Conservation (phyloP, 2,888 invertebrate species). For the Actias luna region DNA sequence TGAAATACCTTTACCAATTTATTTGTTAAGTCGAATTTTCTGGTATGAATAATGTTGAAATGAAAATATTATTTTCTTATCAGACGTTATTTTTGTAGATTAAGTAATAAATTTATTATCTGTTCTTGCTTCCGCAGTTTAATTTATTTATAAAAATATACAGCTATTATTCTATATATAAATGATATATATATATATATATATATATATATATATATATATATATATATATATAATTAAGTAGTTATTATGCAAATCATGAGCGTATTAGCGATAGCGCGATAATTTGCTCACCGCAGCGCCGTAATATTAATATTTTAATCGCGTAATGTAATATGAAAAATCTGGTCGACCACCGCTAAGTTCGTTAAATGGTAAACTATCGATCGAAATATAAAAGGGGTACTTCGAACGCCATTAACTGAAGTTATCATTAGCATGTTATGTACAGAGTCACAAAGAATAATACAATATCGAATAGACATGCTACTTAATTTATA, state of each 20-base stretch:
- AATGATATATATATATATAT: not conserved
- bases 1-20: not conserved
- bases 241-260: slow-evolving; percentile 9
- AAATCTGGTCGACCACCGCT: slow-evolving; percentile 65
- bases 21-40: not conserved
- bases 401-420: slow-evolving; percentile 70
- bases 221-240: not conserved
- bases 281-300: slow-evolving; percentile 49
- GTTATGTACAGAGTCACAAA: slow-evolving; percentile 68
- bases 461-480: slow-evolving; percentile 64
- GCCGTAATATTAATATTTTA: slow-evolving; percentile 51
- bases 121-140: not conserved
- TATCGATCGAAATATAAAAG: slow-evolving; percentile 77
- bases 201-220: not conserved
- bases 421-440: slow-evolving; percentile 66
- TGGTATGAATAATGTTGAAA: not conserved
- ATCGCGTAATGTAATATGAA: slow-evolving; percentile 67
- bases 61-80: not conserved
- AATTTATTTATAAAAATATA: not conserved
- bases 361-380: slow-evolving; percentile 66
- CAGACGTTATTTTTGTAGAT: not conserved
- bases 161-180: not conserved
- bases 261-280: slow-evolving; percentile 55
- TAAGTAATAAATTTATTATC: not conserved
- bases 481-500: slow-evolving; percentile 63